Base-by-base conservation (phyloP, 2,888 invertebrate species). In the Tinea semifulvella region DNA sequence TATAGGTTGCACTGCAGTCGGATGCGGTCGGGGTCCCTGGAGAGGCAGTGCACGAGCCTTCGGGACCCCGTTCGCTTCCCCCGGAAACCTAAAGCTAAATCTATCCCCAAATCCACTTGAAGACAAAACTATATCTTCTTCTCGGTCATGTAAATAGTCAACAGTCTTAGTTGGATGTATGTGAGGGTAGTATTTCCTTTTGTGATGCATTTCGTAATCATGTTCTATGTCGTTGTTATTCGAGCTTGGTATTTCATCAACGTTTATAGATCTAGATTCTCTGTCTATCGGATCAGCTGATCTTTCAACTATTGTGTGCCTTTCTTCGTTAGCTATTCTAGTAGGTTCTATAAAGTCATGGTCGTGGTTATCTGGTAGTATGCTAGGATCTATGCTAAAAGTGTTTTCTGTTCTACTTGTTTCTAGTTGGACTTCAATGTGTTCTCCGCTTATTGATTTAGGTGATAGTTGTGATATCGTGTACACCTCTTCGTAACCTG, bases 21-120 rank as follows among this genome's bases (percentile, higher is more conserved):
- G 68, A 58, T 68, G 71, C 66, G 84, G 75, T 60, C 74, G 85
- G 88, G 88, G 88, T 84, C 87, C 88, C 87, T 83, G 71, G 82
- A 82, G 77, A 63, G 76, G 75, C 72, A 85, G 82, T 69, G 84
- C 84, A 65, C 84, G 82, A 68, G 84, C 85, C 82, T 85, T 86
- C 85, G 88, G 89, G 84, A 88, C 89, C 89, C 89, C 84, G 63
- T 71, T 73, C 60, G 61, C 88, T 89, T 90, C 89, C 89, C 90
- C 90, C 89, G 89, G 85, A 71, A 73, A 83, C 72, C 62, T 73
- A 51, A 75, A 73, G 25, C 68, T 71, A n/a, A 80, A 51, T 49
- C 66, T 68, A 49, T 80, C 80, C 4, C 79, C 80, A 28, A 69
- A 76, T 1, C 72, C 65, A 49, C 69, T 67, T 0, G 77, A 76